A percentile compares a stretch with the other conserved stretches of the same genome.
Conservation (phyloP, 2,113 vertebrate genomes). For the Okapia johnstoni region DNA sequence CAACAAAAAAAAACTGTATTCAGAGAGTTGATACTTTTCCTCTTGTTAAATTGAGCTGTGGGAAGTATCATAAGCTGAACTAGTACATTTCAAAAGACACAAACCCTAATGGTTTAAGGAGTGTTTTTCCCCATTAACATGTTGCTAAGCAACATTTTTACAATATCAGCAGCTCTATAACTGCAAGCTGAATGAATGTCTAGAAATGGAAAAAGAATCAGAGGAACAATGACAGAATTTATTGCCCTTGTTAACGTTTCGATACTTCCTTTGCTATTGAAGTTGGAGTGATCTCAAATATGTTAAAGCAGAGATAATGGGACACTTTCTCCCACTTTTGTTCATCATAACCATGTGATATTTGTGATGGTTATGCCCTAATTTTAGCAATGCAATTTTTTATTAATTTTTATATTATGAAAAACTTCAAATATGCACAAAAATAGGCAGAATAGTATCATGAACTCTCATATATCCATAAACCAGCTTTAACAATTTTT, state of each 20-base stretch:
- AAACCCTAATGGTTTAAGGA: constrained; percentile 79
- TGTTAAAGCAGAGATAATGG: not conserved
- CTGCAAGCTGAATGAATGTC: constrained; percentile 65
- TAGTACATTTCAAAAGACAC: constrained; percentile 83
- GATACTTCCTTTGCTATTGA: constrained; percentile 4
- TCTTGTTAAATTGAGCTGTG: constrained; percentile 77
- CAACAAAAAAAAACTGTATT: constrained; percentile 30
- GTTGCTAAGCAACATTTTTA: constrained; percentile 87
- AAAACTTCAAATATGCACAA: not conserved
- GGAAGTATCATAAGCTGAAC: constrained; percentile 82
- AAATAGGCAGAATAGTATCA: not conserved
- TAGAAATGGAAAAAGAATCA: constrained; percentile 65
- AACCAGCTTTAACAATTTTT: not conserved
- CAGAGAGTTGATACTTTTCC: constrained; percentile 69
- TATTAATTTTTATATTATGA: not conserved
- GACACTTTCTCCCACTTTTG: not conserved
- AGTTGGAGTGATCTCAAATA: not conserved
- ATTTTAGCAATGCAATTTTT: not conserved
- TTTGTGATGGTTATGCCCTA: not conserved
- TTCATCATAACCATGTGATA: not conserved
- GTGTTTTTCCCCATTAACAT: constrained; percentile 76
- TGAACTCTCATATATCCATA: not conserved
- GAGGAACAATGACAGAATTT: constrained; percentile 58
- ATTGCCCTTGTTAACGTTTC: not conserved
- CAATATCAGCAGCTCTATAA: constrained; percentile 83